These are phyloP conservation scores for Centropyge bicolor DNA, from an alignment of 2,797 vertebrate species.

Conservation along the genomic window DNA sequence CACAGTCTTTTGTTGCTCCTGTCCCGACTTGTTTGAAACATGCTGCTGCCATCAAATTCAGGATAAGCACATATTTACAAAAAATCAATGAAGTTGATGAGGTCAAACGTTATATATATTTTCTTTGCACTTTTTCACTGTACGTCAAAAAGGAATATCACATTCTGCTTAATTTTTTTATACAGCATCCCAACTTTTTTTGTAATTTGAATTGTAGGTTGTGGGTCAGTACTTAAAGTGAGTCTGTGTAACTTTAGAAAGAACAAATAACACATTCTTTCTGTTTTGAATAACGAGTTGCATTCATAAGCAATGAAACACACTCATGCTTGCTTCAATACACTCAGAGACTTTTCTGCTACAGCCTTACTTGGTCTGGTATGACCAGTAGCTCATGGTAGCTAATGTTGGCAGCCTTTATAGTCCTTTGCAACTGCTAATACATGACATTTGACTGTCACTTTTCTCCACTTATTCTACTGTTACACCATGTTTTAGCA, in stretches of 20 bases:
- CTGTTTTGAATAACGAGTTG: not conserved
- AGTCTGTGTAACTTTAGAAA: not conserved
- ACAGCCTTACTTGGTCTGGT: constrained; percentile 28
- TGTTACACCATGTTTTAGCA: not conserved
- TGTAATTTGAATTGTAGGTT: not conserved
- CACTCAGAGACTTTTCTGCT: not conserved
- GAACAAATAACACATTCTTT: not conserved
- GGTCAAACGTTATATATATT: too few relatives aligned
- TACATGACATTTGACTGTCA: not conserved
- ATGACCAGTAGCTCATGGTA: not conserved
- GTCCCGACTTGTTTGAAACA: too few relatives aligned
- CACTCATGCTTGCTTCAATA: not conserved
- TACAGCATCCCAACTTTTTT: too few relatives aligned
- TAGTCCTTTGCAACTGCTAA: not conserved
- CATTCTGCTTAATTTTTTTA: too few relatives aligned
- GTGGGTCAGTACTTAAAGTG: not conserved
- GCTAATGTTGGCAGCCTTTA: not conserved
- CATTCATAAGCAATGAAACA: not conserved
- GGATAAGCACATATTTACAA: too few relatives aligned
- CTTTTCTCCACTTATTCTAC: not conserved
- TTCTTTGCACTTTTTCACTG: too few relatives aligned
- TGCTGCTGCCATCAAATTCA: too few relatives aligned
- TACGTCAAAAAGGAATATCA: too few relatives aligned
- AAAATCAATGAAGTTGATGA: too few relatives aligned
- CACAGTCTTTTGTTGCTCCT: too few relatives aligned